A percentile compares a stretch with the other conserved stretches of the same genome.
Evolutionary conservation across 2,888 invertebrate genomes (phyloP).

Genomic region (Atrina japonica): DNA sequence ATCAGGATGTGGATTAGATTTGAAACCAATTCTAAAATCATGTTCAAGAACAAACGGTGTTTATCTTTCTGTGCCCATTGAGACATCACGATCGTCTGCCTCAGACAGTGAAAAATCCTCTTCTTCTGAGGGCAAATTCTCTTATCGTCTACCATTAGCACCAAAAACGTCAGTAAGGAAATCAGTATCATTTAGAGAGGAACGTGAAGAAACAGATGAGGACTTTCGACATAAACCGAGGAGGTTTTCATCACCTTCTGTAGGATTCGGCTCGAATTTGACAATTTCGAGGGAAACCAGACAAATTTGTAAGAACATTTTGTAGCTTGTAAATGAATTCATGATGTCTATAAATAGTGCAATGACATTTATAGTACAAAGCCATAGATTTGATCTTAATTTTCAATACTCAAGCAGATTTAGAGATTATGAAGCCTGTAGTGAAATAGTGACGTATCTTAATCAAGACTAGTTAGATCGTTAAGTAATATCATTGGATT

Average conservation of each 20-base stretch:
- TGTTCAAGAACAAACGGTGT: conserved; percentile 20
- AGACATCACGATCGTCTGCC: background rate
- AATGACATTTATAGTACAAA: too few species aligned
- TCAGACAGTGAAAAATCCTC: conserved; percentile 10
- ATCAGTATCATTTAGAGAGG: conserved; percentile 40
- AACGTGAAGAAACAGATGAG: background rate
- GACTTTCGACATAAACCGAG: background rate
- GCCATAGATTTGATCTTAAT: too few species aligned
- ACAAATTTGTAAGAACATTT: too few species aligned
- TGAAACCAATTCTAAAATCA: conserved; percentile 34
- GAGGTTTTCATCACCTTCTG: conserved; percentile 26
- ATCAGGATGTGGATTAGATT: conserved; percentile 11
- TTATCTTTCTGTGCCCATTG: conserved; percentile 9
- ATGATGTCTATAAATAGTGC: too few species aligned
- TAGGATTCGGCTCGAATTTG: background rate
- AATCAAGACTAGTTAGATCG: too few species aligned
- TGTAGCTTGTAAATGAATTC: too few species aligned
- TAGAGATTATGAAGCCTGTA: too few species aligned
- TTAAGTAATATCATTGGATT: too few species aligned
- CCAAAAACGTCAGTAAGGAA: conserved; percentile 28
- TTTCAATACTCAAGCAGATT: too few species aligned
- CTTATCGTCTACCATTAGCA: conserved; percentile 32
- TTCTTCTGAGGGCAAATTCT: conserved; percentile 29
- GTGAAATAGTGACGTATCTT: too few species aligned
- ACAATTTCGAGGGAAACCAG: too few species aligned